Conservation (phyloP, 92 coral and sea anemone species). For the Montipora capitata region DNA sequence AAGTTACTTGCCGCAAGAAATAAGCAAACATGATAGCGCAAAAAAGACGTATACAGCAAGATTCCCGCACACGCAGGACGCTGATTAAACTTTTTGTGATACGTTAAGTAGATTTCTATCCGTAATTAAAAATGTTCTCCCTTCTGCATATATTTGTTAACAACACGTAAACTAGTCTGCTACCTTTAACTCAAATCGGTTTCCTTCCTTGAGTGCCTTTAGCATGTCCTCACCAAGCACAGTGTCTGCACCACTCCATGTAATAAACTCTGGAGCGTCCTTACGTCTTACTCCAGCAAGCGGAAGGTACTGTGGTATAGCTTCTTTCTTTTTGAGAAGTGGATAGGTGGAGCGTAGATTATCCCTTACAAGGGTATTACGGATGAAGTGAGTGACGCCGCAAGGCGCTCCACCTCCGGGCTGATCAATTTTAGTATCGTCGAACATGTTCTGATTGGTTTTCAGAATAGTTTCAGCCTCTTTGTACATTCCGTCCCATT, state of each 20-base stretch:
- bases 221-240: constrained; percentile 36
- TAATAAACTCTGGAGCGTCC: constrained; percentile 16
- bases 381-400: background rate
- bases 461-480: constrained; percentile 41
- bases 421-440: background rate
- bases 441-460: constrained; percentile 25
- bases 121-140: background rate
- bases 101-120: background rate
- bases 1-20: no score
- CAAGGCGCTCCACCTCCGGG: background rate
- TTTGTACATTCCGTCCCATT: constrained; percentile 24
- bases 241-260: constrained; percentile 34
- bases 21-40: no score
- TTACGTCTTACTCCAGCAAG: constrained; percentile 31
- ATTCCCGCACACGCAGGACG: no score
- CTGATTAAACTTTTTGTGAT: no score
- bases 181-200: background rate
- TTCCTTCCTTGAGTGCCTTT: constrained; percentile 4
- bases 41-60: no score
- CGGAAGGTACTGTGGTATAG: constrained; percentile 32
- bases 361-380: constrained; percentile 31
- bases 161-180: background rate
- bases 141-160: background rate
- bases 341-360: background rate
- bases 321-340: background rate